Conservation (phyloP, 1,140 invertebrate genomes). For the Teleopsis dalmanni region DNA sequence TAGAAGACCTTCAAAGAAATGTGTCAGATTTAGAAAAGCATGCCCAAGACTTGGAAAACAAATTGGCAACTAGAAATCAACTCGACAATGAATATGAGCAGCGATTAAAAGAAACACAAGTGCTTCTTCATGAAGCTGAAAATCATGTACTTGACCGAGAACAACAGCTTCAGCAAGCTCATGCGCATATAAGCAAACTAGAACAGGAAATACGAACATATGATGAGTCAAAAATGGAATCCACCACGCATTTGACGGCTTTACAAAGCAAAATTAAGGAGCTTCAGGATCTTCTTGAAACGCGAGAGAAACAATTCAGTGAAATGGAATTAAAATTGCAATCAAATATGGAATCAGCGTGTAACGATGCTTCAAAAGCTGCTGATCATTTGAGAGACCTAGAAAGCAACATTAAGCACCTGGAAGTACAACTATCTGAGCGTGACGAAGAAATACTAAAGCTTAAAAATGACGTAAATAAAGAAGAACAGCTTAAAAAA, state of each 20-base stretch:
- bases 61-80: conserved; percentile 22
- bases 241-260: neutral
- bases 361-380: neutral
- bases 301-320: neutral
- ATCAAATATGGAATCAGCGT: neutral
- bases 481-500: conserved; percentile 8
- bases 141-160: conserved; percentile 4
- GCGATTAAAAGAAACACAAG: conserved; percentile 21
- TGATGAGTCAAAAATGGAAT: neutral
- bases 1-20: conserved; percentile 38
- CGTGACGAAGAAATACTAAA: conserved; percentile 15
- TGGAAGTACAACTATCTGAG: conserved; percentile 14
- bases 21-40: conserved; percentile 41
- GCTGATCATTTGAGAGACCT: conserved; percentile 1
- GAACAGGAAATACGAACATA: neutral
- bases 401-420: conserved; percentile 4
- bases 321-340: neutral
- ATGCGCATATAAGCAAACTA: neutral
- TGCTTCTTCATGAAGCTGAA: conserved; percentile 13
- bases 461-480: neutral
- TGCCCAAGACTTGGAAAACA: conserved; percentile 31
- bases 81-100: conserved; percentile 19
- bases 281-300: neutral
- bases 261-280: neutral
- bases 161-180: neutral